These are phyloP conservation scores for Carassius auratus DNA, from an alignment of 2,113 vertebrate genomes.

Conservation along the genomic window DNA sequence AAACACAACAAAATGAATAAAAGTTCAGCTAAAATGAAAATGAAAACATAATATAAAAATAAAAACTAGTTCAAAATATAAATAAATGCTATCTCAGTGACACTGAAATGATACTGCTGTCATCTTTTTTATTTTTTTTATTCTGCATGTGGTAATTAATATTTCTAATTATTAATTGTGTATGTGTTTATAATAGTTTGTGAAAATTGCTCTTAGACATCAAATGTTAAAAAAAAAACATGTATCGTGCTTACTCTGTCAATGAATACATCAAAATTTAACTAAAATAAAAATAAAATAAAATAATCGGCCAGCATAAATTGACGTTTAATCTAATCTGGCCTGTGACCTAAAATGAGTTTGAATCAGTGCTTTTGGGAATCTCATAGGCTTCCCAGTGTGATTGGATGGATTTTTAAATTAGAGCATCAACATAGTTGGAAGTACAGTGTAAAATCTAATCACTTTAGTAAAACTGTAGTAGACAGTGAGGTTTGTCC, in stretches of 20 bases:
- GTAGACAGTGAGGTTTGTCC: background rate
- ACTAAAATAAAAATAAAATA: background rate
- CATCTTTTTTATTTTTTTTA: no score
- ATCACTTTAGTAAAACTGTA: background rate
- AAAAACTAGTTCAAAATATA: no score
- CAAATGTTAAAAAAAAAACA: background rate
- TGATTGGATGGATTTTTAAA: background rate
- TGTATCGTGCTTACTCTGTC: background rate
- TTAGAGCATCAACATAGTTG: background rate
- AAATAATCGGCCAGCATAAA: background rate
- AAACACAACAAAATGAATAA: no score
- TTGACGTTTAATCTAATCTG: background rate
- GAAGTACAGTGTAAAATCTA: background rate
- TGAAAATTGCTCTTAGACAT: no score
- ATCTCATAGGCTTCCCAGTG: background rate
- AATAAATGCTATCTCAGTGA: no score
- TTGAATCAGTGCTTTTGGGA: background rate
- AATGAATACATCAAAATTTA: background rate
- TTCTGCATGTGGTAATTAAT: no score
- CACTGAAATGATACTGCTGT: no score
- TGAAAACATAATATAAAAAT: no score
- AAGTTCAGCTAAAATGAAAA: no score
- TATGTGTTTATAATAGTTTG: no score
- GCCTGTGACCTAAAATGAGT: constrained; percentile 12
- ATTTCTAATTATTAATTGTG: no score